These are phyloP conservation scores for Paradisaea rubra DNA, from an alignment of 2,113 vertebrate species.

Conservation along the genomic window DNA sequence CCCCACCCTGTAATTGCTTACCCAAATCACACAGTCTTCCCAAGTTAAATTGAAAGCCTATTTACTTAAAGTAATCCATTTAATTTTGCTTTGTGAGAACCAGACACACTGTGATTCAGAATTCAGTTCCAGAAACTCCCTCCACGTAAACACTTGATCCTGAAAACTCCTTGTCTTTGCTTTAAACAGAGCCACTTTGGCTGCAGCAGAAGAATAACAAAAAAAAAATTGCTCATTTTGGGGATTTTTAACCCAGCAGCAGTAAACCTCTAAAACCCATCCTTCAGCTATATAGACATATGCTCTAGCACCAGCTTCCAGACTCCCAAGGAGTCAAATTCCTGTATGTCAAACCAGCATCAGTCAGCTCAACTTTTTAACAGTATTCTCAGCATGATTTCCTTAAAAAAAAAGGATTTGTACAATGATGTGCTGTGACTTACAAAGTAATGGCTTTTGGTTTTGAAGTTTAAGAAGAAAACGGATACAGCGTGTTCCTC, in stretches of 20 bases:
- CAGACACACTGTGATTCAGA: background rate
- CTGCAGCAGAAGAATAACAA: background rate
- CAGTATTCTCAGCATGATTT: background rate
- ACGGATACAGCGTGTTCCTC: rapidly evolving
- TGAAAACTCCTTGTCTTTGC: background rate
- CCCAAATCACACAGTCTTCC: background rate
- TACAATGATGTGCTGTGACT: background rate
- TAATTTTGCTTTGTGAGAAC: background rate
- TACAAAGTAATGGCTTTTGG: background rate
- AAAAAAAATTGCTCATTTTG: background rate
- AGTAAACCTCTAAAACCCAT: background rate
- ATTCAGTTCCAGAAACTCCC: background rate
- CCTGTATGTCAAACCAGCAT: background rate
- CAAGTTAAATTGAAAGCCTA: background rate
- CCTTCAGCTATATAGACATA: background rate
- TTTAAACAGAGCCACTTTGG: background rate
- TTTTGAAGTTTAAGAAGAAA: background rate
- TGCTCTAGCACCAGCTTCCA: background rate
- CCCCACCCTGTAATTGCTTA: background rate
- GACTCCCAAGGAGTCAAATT: background rate
- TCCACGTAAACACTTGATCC: background rate
- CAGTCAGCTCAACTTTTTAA: background rate
- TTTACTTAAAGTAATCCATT: background rate
- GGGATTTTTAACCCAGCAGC: background rate
- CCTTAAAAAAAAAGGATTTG: background rate